Conservation (phyloP, 2,888 invertebrate species). For the Eubasilissa splendida region DNA sequence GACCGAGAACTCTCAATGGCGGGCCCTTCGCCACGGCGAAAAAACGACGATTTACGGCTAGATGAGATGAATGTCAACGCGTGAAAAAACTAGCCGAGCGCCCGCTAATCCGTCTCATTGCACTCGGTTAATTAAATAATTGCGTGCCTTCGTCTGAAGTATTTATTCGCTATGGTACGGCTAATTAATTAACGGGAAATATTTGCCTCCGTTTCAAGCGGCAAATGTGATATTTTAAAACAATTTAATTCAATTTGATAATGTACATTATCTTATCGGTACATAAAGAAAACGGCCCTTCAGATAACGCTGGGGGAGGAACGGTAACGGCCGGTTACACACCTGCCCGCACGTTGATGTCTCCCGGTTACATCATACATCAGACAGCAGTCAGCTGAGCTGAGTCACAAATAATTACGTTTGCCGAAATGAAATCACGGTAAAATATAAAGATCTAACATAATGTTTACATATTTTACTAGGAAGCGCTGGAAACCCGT, state of each 20-base stretch:
- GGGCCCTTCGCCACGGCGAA: constrained; percentile 31
- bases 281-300: neutral
- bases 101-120: constrained; percentile 26
- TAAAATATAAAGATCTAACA: neutral
- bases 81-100: constrained; percentile 11
- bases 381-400: constrained; percentile 38
- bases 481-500: constrained; percentile 4
- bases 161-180: neutral
- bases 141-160: neutral
- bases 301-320: neutral
- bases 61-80: constrained; percentile 35
- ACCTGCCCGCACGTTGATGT: constrained; percentile 52
- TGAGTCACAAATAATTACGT: constrained; percentile 31
- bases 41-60: constrained; percentile 18
- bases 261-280: too few species aligned
- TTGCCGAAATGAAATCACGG: constrained; percentile 37
- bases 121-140: constrained; percentile 27
- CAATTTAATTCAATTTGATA: too few species aligned
- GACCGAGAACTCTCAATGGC: constrained; percentile 18
- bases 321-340: constrained; percentile 7
- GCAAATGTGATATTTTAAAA: too few species aligned
- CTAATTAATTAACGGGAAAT: neutral
- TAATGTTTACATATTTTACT: constrained; percentile 35
- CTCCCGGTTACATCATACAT: constrained; percentile 53
- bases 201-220: too few species aligned